Evolutionary conservation across 2,113 vertebrate species (phyloP).

Genomic region (Peromyscus polionotus): DNA sequence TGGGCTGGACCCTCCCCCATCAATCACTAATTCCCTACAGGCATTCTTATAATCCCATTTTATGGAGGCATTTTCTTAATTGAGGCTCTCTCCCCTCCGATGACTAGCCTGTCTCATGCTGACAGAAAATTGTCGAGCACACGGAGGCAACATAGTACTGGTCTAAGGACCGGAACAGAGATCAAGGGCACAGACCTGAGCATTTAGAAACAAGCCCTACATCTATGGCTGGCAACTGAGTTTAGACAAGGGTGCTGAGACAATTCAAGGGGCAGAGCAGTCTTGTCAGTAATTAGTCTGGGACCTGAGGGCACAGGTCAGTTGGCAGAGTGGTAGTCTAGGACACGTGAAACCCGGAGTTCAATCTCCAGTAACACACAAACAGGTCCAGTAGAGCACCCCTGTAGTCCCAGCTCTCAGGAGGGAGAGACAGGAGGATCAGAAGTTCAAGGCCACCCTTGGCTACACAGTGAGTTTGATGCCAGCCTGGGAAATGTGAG

Average conservation of each 20-base stretch:
- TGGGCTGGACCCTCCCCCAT: not conserved
- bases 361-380: no score
- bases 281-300: not conserved
- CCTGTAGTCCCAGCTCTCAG: not conserved
- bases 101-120: not conserved
- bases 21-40: not conserved
- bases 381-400: not conserved
- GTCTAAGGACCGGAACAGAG: not conserved
- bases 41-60: no score
- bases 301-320: not conserved
- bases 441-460: not conserved
- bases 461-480: not conserved
- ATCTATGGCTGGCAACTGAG: not conserved
- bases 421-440: not conserved
- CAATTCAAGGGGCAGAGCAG: not conserved
- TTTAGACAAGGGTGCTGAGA: not conserved
- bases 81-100: not conserved
- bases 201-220: not conserved
- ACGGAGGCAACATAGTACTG: not conserved
- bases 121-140: not conserved
- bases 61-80: not conserved
- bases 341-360: not conserved
- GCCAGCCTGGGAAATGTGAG: not conserved
- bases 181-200: not conserved
- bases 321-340: not conserved